phyloP scores from a whole-genome alignment of 2,888 invertebrate species.

The Melanostoma mellinum region DNA sequence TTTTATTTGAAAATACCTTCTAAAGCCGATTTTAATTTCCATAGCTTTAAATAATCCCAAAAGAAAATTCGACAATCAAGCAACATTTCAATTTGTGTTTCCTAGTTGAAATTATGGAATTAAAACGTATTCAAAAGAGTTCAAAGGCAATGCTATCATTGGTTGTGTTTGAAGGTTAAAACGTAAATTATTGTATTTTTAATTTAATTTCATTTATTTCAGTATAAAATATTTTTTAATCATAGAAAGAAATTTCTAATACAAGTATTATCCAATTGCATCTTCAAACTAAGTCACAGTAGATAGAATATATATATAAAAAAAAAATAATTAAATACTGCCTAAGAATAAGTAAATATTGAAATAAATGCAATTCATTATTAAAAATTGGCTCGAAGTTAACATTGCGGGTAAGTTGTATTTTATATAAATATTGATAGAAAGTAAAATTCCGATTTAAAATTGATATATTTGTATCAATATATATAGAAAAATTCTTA shows the following conservation, averaged over 20 bases:
- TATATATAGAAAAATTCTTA: conserved; percentile 24
- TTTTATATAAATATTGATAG: conserved; percentile 50
- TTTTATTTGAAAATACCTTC: too few species aligned
- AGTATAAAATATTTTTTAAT: conserved; percentile 7
- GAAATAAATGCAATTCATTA: conserved; percentile 11
- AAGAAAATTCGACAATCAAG: conserved; percentile 17
- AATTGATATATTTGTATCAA: conserved; percentile 41
- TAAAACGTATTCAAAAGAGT: conserved; percentile 73
- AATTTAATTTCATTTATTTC: not conserved
- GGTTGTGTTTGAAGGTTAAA: conserved; percentile 80
- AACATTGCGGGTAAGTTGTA: conserved; percentile 78
- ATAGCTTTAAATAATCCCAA: too few species aligned
- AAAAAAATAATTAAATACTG: conserved; percentile 51
- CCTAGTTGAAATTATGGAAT: conserved; percentile 48
- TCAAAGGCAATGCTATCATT: conserved; percentile 81
- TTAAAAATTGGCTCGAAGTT: conserved; percentile 80
- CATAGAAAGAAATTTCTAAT: conserved; percentile 5
- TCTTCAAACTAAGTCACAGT: conserved; percentile 43
- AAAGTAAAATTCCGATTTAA: conserved; percentile 30
- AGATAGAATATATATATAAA: conserved; percentile 62
- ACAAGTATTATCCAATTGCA: conserved; percentile 33
- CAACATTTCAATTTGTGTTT: conserved; percentile 4
- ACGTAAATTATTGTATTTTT: conserved; percentile 76
- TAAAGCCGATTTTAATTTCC: too few species aligned
- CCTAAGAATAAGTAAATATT: conserved; percentile 47